phyloP scores from a whole-genome alignment of 2,888 invertebrate genomes.

The Catotricha subobsoleta region DNA sequence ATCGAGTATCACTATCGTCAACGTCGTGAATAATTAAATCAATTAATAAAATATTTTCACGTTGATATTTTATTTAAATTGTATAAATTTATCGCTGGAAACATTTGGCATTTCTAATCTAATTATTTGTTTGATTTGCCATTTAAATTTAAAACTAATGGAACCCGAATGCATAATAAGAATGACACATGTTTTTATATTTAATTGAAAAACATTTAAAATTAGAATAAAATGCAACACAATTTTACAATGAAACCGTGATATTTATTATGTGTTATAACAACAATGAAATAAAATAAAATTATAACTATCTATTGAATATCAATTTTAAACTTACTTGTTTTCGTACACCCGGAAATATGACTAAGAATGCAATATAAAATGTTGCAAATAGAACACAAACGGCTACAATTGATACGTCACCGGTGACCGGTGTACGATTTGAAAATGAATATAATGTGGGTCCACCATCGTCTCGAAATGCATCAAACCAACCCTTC shows the following conservation, averaged over 20 bases:
- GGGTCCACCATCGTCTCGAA: slow-evolving; percentile 91
- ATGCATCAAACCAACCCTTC: slow-evolving; percentile 96
- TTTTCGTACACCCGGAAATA: slow-evolving; percentile 89
- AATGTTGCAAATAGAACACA: slow-evolving; percentile 77
- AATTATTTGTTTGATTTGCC: no score
- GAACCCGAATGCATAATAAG: no score
- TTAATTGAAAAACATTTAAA: background rate
- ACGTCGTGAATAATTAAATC: no score
- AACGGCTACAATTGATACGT: slow-evolving; percentile 72
- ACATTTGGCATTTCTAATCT: no score
- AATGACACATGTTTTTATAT: no score
- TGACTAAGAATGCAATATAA: slow-evolving; percentile 84
- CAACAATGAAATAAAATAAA: background rate
- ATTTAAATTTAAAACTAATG: no score
- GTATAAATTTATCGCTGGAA: no score
- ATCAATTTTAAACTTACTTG: slow-evolving; percentile 42
- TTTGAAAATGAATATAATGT: slow-evolving; percentile 90
- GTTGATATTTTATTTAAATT: no score
- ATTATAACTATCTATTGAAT: background rate
- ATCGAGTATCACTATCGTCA: no score
- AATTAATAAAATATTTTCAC: no score
- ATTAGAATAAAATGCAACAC: background rate
- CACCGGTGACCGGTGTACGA: slow-evolving; percentile 88
- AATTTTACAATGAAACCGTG: background rate
- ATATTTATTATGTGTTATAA: background rate